Percentiles rank a stretch among this genome's conserved stretches.
phyloP scores from a whole-genome alignment of 1,140 invertebrate genomes.

The Ips nitidus region DNA sequence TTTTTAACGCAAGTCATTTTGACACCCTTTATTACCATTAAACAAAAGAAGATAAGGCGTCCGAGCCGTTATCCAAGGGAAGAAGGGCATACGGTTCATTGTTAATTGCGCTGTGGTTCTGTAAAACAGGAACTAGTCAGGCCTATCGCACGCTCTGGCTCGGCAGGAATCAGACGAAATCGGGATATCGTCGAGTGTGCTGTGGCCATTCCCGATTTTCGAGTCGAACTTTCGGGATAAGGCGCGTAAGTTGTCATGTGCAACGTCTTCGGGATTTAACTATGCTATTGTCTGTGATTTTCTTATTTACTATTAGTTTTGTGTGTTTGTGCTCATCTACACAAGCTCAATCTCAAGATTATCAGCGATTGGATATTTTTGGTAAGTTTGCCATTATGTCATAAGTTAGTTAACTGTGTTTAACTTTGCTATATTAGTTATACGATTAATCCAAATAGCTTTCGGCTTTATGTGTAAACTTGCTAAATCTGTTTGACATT shows the following conservation, averaged over 20 bases:
- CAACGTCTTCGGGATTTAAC: conserved; percentile 22
- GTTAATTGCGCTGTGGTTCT: conserved; percentile 34
- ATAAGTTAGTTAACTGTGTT: no score
- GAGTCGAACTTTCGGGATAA: conserved; percentile 8
- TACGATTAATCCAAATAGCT: no score
- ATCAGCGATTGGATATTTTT: conserved; percentile 28
- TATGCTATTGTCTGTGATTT: conserved; percentile 25
- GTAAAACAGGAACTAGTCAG: conserved; percentile 31
- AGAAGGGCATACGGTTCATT: conserved; percentile 23
- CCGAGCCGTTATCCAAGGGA: conserved; percentile 8
- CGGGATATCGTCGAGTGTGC: conserved; percentile 25
- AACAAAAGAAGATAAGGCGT: conserved; percentile 28
- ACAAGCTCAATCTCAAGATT: conserved; percentile 17
- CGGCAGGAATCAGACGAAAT: conserved; percentile 29
- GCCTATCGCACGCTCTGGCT: conserved; percentile 12
- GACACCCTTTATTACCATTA: conserved; percentile 13
- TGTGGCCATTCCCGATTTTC: not conserved
- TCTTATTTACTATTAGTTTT: conserved; percentile 1
- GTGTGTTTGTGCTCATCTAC: conserved; percentile 5
- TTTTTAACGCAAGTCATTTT: conserved; percentile 13
- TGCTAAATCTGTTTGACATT: no score
- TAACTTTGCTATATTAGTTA: no score
- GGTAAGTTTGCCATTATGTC: conserved; percentile 11
- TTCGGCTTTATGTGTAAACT: no score
- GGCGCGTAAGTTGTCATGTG: conserved; percentile 31